Conservation (phyloP, 2,797 vertebrate species). For the Onychomys arenicola region DNA sequence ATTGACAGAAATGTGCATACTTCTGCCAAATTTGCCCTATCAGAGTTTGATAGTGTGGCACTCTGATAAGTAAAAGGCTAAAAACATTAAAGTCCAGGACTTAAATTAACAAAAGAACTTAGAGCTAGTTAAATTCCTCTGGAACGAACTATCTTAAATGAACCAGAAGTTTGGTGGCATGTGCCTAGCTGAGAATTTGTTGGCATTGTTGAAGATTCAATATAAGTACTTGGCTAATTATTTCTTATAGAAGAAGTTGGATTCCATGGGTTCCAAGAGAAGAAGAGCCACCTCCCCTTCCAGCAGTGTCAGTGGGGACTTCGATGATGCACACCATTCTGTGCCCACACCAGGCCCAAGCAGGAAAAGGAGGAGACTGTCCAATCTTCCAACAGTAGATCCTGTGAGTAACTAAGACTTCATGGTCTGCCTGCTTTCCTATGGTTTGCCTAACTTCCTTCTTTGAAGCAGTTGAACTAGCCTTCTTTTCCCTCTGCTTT, state of each 20-base stretch:
- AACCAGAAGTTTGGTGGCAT: conserved; percentile 30
- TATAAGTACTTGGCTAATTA: conserved; percentile 84
- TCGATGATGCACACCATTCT: conserved; percentile 96
- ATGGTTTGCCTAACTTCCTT: not conserved
- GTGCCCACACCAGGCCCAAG: conserved; percentile 93
- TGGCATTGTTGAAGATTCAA: conserved; percentile 81
- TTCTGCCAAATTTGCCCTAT: conserved; percentile 39
- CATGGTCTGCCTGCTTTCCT: not conserved
- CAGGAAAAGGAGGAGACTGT: conserved; percentile 96
- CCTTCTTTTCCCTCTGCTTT: conserved; percentile 24
- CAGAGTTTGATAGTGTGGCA: conserved; percentile 8
- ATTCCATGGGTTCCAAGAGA: conserved; percentile 98
- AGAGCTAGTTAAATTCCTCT: conserved; percentile 24
- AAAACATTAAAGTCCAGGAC: not conserved
- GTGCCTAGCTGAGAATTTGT: conserved; percentile 63
- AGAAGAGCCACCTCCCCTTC: conserved; percentile 98
- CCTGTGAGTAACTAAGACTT: conserved; percentile 91
- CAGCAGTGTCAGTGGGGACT: conserved; percentile 98
- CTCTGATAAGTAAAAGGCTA: conserved; percentile 43
- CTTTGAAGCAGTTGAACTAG: conserved; percentile 22
- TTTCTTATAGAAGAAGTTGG: conserved; percentile 91
- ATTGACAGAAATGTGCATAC: not conserved
- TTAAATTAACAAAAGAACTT: conserved; percentile 30
- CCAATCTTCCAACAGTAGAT: conserved; percentile 97
- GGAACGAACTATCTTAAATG: conserved; percentile 40